Percentiles rank a stretch among this genome's conserved stretches.
These are phyloP conservation scores for Asobara japonica DNA, from an alignment of 1,140 invertebrate species.

Conservation along the genomic window DNA sequence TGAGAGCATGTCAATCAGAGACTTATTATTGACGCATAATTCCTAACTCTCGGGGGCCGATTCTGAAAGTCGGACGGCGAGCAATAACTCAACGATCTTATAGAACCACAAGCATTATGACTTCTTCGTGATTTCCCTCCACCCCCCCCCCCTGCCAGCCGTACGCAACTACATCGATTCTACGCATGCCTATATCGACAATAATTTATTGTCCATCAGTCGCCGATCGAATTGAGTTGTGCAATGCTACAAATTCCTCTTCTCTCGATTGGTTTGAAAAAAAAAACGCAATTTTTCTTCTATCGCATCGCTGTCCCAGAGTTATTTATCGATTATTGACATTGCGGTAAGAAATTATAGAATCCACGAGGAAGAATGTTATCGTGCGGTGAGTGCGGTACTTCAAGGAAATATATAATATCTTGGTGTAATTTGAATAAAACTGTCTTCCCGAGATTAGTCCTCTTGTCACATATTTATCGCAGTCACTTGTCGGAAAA, in stretches of 20 bases:
- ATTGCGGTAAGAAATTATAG: too few species aligned
- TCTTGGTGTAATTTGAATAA: too few species aligned
- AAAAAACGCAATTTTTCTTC: not conserved
- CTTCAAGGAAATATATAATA: too few species aligned
- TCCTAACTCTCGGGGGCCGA: not conserved
- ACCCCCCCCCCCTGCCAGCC: not conserved
- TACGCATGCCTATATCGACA: slow-evolving; percentile 2
- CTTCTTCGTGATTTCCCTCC: not conserved
- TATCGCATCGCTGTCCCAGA: not conserved
- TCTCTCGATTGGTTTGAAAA: not conserved
- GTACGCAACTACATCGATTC: not conserved
- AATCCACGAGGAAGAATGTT: too few species aligned
- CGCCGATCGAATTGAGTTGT: slow-evolving; percentile 17
- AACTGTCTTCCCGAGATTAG: too few species aligned
- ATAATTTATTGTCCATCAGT: slow-evolving; percentile 18
- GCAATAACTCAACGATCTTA: slow-evolving; percentile 18
- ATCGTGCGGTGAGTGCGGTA: too few species aligned
- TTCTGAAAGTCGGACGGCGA: not conserved
- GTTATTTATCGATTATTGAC: slow-evolving; percentile 12
- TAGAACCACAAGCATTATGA: slow-evolving; percentile 9
- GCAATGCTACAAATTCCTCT: not conserved
- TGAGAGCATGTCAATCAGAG: slow-evolving; percentile 8
- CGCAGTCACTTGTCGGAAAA: too few species aligned
- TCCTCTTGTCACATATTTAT: too few species aligned
- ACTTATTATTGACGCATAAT: slow-evolving; percentile 7